A percentile compares a stretch with the other conserved stretches of the same genome.
phyloP scores from a whole-genome alignment of 1,140 invertebrate species.

The Meloidogyne exigua region DNA sequence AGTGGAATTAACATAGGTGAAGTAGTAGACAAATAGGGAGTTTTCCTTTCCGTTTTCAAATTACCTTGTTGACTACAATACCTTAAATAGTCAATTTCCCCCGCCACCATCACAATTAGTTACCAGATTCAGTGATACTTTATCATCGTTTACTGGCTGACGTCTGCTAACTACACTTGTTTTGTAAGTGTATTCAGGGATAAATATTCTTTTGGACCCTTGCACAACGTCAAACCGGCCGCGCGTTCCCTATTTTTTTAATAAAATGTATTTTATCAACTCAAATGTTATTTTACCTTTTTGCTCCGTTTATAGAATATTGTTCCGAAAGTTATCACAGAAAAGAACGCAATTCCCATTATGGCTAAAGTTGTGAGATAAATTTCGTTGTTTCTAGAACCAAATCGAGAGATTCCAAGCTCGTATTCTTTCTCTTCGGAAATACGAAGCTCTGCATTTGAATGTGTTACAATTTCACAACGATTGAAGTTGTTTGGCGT shows the following conservation, averaged over 20 bases:
- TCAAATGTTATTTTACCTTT: conserved; percentile 41
- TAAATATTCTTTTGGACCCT: not conserved
- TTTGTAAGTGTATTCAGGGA: conserved; percentile 15
- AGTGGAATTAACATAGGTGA: not conserved
- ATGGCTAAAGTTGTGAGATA: conserved; percentile 48
- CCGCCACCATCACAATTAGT: not conserved
- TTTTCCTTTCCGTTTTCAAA: not conserved
- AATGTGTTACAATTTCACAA: conserved; percentile 46
- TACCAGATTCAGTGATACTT: not conserved
- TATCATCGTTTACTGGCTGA: not conserved
- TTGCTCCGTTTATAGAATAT: conserved; percentile 59
- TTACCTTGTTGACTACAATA: not conserved
- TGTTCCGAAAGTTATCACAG: conserved; percentile 49
- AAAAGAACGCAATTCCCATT: conserved; percentile 45
- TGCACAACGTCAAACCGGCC: conserved; percentile 34
- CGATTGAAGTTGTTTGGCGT: conserved; percentile 49
- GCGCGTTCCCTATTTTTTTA: conserved; percentile 31
- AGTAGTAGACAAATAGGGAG: not conserved
- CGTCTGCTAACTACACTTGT: not conserved
- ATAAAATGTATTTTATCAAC: conserved; percentile 31
- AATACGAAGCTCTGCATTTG: conserved; percentile 39
- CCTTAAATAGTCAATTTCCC: not conserved
- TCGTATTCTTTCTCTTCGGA: conserved; percentile 21
- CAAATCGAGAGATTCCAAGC: conserved; percentile 8
- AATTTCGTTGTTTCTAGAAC: conserved; percentile 32